These are phyloP conservation scores for Caenorhabditis wallacei DNA, from an alignment of 2,888 invertebrate genomes.

Conservation along the genomic window DNA sequence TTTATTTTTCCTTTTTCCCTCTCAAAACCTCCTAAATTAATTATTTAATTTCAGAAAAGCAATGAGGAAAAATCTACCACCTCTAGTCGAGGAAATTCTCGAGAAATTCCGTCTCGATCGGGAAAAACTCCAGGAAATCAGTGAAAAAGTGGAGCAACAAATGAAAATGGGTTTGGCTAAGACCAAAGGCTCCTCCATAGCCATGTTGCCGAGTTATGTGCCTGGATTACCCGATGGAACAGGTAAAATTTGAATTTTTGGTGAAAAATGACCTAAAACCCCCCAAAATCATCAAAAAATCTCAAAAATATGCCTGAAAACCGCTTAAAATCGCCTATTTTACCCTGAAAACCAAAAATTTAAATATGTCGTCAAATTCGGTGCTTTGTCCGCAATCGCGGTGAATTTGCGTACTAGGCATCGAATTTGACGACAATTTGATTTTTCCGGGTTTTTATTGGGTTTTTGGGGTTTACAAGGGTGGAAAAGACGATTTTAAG, in stretches of 20 bases:
- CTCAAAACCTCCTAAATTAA: neutral
- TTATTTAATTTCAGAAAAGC: neutral
- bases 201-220: conserved; percentile 83
- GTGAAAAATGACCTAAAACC: neutral
- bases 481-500: neutral
- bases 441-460: no score
- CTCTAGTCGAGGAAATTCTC: conserved; percentile 56
- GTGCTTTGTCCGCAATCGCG: neutral
- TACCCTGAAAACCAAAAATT: neutral
- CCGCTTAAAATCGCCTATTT: neutral
- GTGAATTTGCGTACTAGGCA: neutral
- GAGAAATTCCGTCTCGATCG: conserved; percentile 72
- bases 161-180: conserved; percentile 71
- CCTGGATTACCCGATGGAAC: conserved; percentile 83
- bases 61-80: neutral
- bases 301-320: neutral
- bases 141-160: conserved; percentile 78
- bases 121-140: conserved; percentile 78
- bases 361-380: neutral
- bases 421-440: no score
- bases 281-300: neutral
- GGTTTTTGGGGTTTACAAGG: no score
- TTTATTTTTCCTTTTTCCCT: neutral
- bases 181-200: conserved; percentile 76
- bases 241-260: conserved; percentile 66